A percentile compares a stretch with the other conserved stretches of the same genome.
phyloP scores from a whole-genome alignment of 2,113 vertebrate genomes.

The Cololabis saira region DNA sequence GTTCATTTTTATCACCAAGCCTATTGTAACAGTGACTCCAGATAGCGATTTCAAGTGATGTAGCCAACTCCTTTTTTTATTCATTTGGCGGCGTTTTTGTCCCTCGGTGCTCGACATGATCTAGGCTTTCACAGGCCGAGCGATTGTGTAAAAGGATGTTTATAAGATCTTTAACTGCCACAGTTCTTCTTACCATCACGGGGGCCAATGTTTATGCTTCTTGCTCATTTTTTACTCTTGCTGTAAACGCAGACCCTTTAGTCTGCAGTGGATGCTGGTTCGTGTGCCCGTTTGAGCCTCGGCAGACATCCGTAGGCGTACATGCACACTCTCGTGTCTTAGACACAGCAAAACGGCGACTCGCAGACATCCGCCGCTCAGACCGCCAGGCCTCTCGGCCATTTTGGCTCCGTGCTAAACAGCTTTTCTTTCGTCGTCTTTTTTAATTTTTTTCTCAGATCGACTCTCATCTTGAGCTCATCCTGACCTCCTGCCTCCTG shows the following conservation, averaged over 20 bases:
- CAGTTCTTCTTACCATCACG: constrained; percentile 45
- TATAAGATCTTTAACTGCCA: constrained; percentile 64
- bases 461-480: constrained; percentile 18
- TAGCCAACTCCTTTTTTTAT: too few species aligned
- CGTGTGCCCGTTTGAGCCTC: constrained; percentile 14
- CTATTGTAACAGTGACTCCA: neutral
- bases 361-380: constrained; percentile 16
- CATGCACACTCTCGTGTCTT: constrained; percentile 21
- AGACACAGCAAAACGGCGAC: constrained; percentile 34
- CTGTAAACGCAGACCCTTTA: constrained; percentile 60
- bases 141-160: constrained; percentile 61
- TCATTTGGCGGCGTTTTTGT: too few species aligned
- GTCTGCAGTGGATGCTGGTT: constrained; percentile 30
- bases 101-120: too few species aligned
- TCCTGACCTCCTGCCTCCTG: constrained; percentile 34
- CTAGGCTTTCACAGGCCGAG: constrained; percentile 22
- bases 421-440: neutral
- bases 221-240: constrained; percentile 54
- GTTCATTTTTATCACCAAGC: too few species aligned
- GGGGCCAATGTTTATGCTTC: constrained; percentile 59
- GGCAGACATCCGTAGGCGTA: constrained; percentile 25
- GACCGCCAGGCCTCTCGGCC: constrained; percentile 22
- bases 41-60: constrained; percentile 5
- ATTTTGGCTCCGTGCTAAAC: constrained; percentile 37
- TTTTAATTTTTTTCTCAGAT: constrained; percentile 22